Conservation (phyloP, 1,140 invertebrate genomes). For the Drosophila tropicalis region DNA sequence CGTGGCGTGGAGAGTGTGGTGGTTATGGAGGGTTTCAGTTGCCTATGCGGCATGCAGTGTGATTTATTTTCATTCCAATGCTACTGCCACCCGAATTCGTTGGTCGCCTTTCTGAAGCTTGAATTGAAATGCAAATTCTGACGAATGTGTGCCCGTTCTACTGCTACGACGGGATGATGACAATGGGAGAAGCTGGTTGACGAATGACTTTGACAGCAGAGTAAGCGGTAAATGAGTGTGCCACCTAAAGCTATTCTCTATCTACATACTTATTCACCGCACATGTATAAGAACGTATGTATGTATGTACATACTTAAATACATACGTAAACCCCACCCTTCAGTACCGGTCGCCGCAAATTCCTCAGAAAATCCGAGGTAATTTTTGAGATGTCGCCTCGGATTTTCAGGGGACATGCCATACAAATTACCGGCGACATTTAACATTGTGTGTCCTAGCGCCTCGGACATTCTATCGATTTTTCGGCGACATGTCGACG, state of each 20-base stretch:
- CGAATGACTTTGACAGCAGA: conserved; percentile 55
- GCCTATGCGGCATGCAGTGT: conserved; percentile 60
- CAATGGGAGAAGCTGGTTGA: conserved; percentile 45
- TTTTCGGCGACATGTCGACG: too few relatives aligned
- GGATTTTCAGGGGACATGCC: too few relatives aligned
- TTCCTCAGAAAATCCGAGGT: too few relatives aligned
- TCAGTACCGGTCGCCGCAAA: too few relatives aligned
- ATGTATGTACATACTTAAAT: conserved; percentile 34
- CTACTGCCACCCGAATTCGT: conserved; percentile 69
- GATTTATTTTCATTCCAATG: conserved; percentile 80
- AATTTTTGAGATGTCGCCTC: too few relatives aligned
- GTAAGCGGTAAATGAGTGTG: conserved; percentile 69
- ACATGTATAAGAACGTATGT: conserved; percentile 33
- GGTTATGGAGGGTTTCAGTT: conserved; percentile 25
- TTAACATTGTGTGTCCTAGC: too few relatives aligned
- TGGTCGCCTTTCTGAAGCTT: conserved; percentile 76
- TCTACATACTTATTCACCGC: conserved; percentile 22
- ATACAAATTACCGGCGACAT: too few relatives aligned
- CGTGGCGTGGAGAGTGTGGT: conserved; percentile 39
- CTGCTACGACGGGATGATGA: conserved; percentile 24
- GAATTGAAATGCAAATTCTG: conserved; percentile 82
- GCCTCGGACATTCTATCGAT: too few relatives aligned
- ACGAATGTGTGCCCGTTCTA: conserved; percentile 73
- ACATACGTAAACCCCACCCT: conserved; percentile 16
- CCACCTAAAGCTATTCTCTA: conserved; percentile 50